Base-by-base conservation (phyloP, 2,113 vertebrate species). In the Cercocebus atys region DNA sequence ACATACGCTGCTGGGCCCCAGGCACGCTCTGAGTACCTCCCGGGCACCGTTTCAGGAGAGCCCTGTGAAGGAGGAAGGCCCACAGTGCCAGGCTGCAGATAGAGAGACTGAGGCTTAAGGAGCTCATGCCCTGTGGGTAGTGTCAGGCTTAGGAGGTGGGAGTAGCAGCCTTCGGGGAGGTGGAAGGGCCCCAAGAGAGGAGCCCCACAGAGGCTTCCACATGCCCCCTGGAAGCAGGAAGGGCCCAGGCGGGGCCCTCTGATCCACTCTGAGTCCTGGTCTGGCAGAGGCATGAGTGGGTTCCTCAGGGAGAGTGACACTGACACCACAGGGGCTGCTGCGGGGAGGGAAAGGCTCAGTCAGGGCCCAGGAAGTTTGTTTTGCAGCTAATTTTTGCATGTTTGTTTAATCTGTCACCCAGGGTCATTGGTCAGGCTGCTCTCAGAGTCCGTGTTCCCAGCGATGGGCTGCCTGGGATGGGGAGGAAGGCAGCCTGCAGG, bases 351-450 rank as follows among this genome's bases (percentile, higher is more conserved):
- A 94, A 66, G 95, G 90, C 35, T 52, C 20, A 5, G 57, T 78
- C 38, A 0, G 43, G 40, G 87, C 98, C 97, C 87, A 90, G 93
- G 88, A 88, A 96, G 90, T 96, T 96, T 95, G 95, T 85, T 89
- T 93, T 66, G 81, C 55, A 83, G 96, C 96, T 98, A 94, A 97
- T 97, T 98, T 98, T 98, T 98, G 97, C 93, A 38, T 72, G 84
- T 97, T 98, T 97, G 98, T 98, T 98, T 98, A 98, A 99, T 98
- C 96, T 98, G 79, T 98, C 97, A 97, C 98, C 97, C 96, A 98
- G 96, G 96, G 94, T 98, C 97, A 95, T 97, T 95, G 98, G 93
- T 98, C 98, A 98, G 98, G 97, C 75, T 16, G 76, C 76, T 97
- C 76, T 95, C 70, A 87, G 78, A 18, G 57, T 52, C 76, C 90